Evolutionary conservation across 2,113 vertebrate genomes (phyloP), one percentile per base, ranked within the genome.

Genomic region (Thunnus thynnus): DNA sequence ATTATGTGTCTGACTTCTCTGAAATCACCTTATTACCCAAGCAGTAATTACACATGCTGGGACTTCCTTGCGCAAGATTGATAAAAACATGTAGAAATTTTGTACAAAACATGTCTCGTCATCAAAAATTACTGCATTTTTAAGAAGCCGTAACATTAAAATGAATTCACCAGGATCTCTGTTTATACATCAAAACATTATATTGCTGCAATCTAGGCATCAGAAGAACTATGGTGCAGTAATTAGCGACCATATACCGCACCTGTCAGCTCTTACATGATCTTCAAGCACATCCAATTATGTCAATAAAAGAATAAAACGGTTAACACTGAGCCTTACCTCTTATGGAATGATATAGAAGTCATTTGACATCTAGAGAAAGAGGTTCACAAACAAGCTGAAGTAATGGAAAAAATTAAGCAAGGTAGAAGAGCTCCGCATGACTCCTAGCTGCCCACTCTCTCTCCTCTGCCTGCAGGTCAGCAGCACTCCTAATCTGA

Each of bases 401-500:
- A 84, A 82, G 69, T 86, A 58, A 51, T 47, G 30, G 57, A 44
- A 79, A 80, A 88, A 73, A 84, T 78, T 46, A 85, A 82, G 66
- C 61, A 36, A 80, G 82, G 76, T 74, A 66, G 70, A 84, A 52
- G 74, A 76, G 86, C 80, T 90, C 54, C 7, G 73, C 46, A 17
- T 57, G 82, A 64, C 52, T 84, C 78, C 47, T 25, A 68, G 76
- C 87, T 83, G 76, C 65, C 64, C 85, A 82, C 86, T 67, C 76
- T 67, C 68, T 81, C 52, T 60, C 64, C 67, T 71, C 30, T 67
- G 82, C 81, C 85, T 88, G 89, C 93, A 87, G 92, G 95, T 96
- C 86, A 91, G 90, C 88, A 84, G 81, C 92, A 78, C 68, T 92
- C 89, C 69, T 98, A 99, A 99, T 96, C 92, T 96, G 96, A 97